These are phyloP conservation scores for Antrozous pallidus DNA, from an alignment of 2,797 vertebrate genomes.

Conservation along the genomic window DNA sequence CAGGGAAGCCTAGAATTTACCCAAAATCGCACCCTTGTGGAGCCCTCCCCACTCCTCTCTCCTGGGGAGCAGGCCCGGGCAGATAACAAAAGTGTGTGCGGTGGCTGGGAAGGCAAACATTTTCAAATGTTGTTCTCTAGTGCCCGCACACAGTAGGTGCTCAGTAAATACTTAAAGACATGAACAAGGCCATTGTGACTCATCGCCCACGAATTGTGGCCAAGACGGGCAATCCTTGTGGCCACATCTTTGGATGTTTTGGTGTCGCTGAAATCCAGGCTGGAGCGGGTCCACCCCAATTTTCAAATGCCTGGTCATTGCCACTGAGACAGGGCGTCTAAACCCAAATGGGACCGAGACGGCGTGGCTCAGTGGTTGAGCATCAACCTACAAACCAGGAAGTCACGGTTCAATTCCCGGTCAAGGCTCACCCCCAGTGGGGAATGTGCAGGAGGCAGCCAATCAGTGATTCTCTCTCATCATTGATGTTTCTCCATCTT, in stretches of 20 bases:
- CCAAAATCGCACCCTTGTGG: background rate
- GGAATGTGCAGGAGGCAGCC: too few species aligned
- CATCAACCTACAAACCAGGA: too few species aligned
- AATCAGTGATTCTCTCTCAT: too few species aligned
- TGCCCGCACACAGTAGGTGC: background rate
- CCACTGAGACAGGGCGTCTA: background rate
- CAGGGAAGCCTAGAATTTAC: rapidly evolving
- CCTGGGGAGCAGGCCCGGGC: background rate
- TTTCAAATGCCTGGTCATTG: background rate
- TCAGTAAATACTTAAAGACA: background rate
- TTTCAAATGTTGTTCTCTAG: background rate
- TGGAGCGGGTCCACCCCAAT: background rate
- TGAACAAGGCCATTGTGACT: background rate
- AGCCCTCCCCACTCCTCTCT: background rate
- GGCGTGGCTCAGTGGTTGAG: too few species aligned
- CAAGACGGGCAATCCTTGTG: background rate
- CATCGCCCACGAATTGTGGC: background rate
- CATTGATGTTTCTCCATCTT: too few species aligned
- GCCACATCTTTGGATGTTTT: background rate
- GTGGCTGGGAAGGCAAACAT: too few species aligned
- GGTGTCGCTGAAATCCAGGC: background rate
- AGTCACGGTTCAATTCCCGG: too few species aligned
- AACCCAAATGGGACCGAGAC: background rate
- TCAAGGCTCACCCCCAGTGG: too few species aligned
- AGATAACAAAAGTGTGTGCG: rapidly evolving